phyloP scores from a whole-genome alignment of 2,797 vertebrate genomes.

The Hafferia zeledoni region DNA sequence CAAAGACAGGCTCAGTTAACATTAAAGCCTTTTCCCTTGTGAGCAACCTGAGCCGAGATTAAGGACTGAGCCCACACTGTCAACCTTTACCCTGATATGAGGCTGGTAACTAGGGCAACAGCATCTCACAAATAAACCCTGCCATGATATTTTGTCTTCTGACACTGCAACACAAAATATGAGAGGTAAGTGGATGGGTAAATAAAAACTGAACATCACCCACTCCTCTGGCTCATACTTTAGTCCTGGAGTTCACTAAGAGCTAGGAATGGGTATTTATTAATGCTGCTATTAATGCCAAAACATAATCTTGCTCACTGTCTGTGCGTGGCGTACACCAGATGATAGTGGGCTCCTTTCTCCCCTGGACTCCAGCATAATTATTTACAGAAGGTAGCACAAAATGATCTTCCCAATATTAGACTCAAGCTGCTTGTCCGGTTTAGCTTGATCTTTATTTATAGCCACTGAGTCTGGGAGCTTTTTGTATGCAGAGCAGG shows the following conservation, averaged over 20 bases:
- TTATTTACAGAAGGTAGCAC: constrained; percentile 53
- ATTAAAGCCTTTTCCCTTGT: constrained; percentile 51
- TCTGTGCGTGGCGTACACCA: neutral
- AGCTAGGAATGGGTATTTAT: neutral
- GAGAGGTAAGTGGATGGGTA: neutral
- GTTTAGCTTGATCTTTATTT: constrained; percentile 65
- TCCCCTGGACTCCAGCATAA: neutral
- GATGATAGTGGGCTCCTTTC: neutral
- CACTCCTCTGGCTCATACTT: constrained; percentile 6
- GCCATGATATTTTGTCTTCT: constrained; percentile 5
- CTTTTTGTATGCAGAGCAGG: constrained; percentile 37
- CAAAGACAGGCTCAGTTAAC: constrained; percentile 55
- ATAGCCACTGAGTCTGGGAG: constrained; percentile 30
- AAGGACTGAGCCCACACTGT: constrained; percentile 58
- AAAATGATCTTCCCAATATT: constrained; percentile 48
- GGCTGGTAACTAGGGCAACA: constrained; percentile 65
- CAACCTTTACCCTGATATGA: constrained; percentile 61
- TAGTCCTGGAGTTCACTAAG: neutral
- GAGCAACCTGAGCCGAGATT: constrained; percentile 65
- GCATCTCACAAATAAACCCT: constrained; percentile 35
- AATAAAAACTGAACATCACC: neutral
- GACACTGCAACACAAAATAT: neutral
- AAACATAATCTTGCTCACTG: neutral
- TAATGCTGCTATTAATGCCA: neutral
- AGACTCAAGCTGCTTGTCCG: constrained; percentile 59